Percentiles rank a stretch among this genome's conserved stretches.
Evolutionary conservation across 35 echinoderm and acorn worm genomes (phyloP).

Genomic region (Holothuria glaberrima): DNA sequence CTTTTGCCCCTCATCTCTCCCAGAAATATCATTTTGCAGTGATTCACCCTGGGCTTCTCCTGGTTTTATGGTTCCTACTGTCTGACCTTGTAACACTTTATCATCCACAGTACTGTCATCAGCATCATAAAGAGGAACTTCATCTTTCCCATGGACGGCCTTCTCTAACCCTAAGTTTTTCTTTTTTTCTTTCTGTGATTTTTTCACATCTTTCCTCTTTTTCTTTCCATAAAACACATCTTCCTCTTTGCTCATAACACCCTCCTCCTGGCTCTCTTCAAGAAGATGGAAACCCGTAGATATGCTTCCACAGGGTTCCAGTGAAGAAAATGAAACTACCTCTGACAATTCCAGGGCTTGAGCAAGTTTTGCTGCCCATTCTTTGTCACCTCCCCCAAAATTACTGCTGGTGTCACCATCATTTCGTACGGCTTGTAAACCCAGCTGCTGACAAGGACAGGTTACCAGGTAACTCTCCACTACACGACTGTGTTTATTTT

Average conservation of each 20-base stretch:
- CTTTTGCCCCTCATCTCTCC: neutral
- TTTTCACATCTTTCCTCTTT: neutral
- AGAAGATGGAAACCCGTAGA: neutral
- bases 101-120: no score
- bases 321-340: conserved; percentile 12
- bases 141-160: neutral
- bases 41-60: no score
- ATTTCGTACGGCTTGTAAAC: neutral
- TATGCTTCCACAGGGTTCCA: neutral
- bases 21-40: no score
- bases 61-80: neutral
- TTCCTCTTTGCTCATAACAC: no score
- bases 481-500: conserved; percentile 2
- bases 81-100: neutral
- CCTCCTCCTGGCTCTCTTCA: neutral
- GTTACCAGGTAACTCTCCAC: conserved; percentile 18
- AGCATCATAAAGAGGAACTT: neutral
- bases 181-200: neutral
- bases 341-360: conserved; percentile 16
- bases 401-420: neutral
- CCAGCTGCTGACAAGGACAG: conserved; percentile 23
- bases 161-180: neutral
- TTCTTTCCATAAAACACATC: neutral
- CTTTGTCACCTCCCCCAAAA: neutral
- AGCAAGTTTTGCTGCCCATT: conserved; percentile 8